Base-by-base conservation (phyloP, 1,140 invertebrate genomes). In the Centruroides vittatus region DNA sequence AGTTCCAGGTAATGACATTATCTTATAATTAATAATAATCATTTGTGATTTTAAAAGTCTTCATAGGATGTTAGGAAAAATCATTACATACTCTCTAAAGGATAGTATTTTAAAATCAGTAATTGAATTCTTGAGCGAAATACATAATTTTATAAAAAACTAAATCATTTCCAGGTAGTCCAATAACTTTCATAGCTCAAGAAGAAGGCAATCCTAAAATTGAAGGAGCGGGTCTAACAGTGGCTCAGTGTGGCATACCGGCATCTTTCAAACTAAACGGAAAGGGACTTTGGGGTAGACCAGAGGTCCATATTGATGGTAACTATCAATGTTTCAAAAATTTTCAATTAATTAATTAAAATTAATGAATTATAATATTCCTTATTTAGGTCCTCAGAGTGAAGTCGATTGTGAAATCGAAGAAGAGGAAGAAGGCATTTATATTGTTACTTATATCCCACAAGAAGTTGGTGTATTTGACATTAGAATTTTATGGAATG, bases 401-500 rank as follows among this genome's bases (percentile, higher is more conserved):
- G 79, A 83, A 61, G 81, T 79, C 70, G 75, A 69, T 53, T 60
- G 60, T 48, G 41, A 52, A 51, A 70, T 74, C 65, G 78, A 72
- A 72, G 78, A 73, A 72, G 78, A 81, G 70, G 76, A 76, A 11
- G 73, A 77, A 63, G 80, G 80, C 13, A 70, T 77, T 35, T 83
- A 77, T 74, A 78, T 80, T 60, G 82, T 85, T 6, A 80, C 80
- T 3, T 89, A 86, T 67, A 73, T 80, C 1, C 85, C 86, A 3
- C 75, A 78, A 3, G 83, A 87, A 72, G 80, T 85, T 10, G 88
- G 88, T 6, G 74, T 83, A 10, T 88, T 86, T 71, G 82, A 84
- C 68, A 76, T 89, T 5, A 73, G 78, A 63, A 78, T 89, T 4
- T 79, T 81, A 12, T 89, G 85, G 78, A 86, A 86, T 67, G 84